Conservation (phyloP, 1,140 invertebrate species). For the Hyles euphorbiae region DNA sequence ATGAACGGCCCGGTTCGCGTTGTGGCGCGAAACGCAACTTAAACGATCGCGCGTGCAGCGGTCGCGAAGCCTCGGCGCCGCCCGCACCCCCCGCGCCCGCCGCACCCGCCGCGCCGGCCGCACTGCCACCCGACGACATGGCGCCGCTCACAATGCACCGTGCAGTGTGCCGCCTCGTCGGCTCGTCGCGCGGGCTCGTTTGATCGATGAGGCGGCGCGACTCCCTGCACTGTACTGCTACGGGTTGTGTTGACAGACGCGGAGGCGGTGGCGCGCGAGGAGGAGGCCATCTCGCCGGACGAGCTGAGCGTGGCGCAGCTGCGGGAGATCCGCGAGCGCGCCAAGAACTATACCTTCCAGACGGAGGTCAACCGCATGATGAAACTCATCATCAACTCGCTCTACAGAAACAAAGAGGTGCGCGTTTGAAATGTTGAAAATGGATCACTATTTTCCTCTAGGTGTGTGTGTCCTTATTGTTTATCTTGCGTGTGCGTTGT, state of each 20-base stretch:
- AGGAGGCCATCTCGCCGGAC: conserved; percentile 98
- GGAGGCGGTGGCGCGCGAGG: conserved; percentile 89
- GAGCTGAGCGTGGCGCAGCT: conserved; percentile 95
- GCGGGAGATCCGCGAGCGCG: conserved; percentile 92
- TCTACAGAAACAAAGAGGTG: conserved; percentile 98
- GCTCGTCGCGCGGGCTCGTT: no score
- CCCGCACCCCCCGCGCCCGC: neutral
- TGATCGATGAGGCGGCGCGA: neutral
- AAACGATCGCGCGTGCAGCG: conserved; percentile 41
- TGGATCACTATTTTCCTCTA: no score
- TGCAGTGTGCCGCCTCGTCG: no score
- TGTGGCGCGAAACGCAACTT: conserved; percentile 53
- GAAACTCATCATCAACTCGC: conserved; percentile 99
- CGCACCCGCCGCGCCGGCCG: neutral
- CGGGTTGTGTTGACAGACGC: conserved; percentile 76
- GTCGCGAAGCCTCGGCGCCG: conserved; percentile 7
- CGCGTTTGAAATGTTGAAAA: neutral
- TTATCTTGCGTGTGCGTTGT: no score
- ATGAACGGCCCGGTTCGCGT: conserved; percentile 50
- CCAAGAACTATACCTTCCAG: conserved; percentile 96
- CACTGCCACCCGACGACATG: no score
- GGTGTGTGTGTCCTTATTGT: neutral
- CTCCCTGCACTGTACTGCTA: neutral
- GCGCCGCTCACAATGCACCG: no score
- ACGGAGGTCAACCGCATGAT: conserved; percentile 99